Evolutionary conservation across 2,113 vertebrate genomes (phyloP), one percentile per base, ranked within the genome.

Genomic region (Gyps fulvus): DNA sequence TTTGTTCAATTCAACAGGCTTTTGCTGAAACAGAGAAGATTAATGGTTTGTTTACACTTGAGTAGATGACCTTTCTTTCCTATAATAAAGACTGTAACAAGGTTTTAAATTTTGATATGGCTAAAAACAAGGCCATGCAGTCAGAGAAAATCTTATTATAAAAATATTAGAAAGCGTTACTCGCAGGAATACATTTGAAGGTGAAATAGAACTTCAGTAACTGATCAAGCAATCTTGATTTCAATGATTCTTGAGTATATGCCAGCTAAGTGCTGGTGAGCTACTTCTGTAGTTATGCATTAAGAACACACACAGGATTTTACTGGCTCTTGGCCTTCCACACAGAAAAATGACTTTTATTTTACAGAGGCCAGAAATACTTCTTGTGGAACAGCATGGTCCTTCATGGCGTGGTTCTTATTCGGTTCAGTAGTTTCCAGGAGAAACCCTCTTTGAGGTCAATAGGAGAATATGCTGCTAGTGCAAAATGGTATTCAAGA

Each of bases 1-100:
- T 95, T 96, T 90, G 62, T 87, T 94, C 93, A 93, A 80, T 91
- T 95, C 83, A 93, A 63, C 27, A 69, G 62, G 62, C 50, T 95
- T 94, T 90, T 83, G 77, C 59, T 88, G 91, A 89, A 95, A 91
- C 6, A n/a, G 69, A 88, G 78, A 89, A 95, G 81, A 96, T 80
- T 83, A 94, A 88, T 91, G 74, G 47, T 62, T 95, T 97, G 50
- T 95, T 97, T 97, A 91, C 81, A 85, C 83, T 90, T 34, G 70
- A 90, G 42, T 52, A 91, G 83, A 78, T 4, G 45, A 91, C 61
- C 15, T 89, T 95, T 87, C 71, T 84, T 95, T 95, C 70, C 43
- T 76, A 29, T 52, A 78, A 78, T 43, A 85, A 67, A 83, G 62
- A 70, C 38, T 88, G 42, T 77, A 82, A 78, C 42, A 91, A 94